These are phyloP conservation scores for Chelon auratus DNA, from an alignment of 2,797 vertebrate species.

Conservation along the genomic window DNA sequence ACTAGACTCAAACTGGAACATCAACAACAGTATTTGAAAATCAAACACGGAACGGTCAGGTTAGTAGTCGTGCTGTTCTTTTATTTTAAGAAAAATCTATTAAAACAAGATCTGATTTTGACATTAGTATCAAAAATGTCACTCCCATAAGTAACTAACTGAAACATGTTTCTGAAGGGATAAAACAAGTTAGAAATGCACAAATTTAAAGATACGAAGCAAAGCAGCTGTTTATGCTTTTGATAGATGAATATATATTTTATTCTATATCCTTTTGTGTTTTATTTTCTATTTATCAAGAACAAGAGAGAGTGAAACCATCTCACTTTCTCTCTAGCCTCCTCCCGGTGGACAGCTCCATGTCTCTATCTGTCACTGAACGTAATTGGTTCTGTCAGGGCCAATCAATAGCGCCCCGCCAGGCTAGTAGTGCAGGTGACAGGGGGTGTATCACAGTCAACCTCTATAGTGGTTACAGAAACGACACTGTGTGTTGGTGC, in stretches of 20 bases:
- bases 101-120: not conserved
- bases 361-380: slow-evolving; percentile 80
- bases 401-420: slow-evolving; percentile 80
- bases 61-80: too few relatives aligned
- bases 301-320: slow-evolving; percentile 16
- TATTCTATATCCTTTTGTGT: slow-evolving; percentile 49
- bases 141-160: not conserved
- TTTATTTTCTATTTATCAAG: slow-evolving; percentile 38
- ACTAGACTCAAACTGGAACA: not conserved
- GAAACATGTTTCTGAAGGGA: not conserved
- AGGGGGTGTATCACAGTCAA: slow-evolving; percentile 73
- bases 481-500: slow-evolving; percentile 41
- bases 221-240: slow-evolving; percentile 16
- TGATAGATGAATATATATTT: slow-evolving; percentile 32
- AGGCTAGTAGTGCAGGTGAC: slow-evolving; percentile 70
- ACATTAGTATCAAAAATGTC: not conserved
- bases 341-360: slow-evolving; percentile 67
- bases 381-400: slow-evolving; percentile 84
- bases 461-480: slow-evolving; percentile 64
- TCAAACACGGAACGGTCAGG: too few relatives aligned
- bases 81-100: not conserved
- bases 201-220: slow-evolving; percentile 1
- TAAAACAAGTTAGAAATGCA: not conserved
- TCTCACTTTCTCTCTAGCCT: slow-evolving; percentile 30
- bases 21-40: too few relatives aligned